phyloP scores from a whole-genome alignment of 2,888 invertebrate species.

The Latheticus oryzae region DNA sequence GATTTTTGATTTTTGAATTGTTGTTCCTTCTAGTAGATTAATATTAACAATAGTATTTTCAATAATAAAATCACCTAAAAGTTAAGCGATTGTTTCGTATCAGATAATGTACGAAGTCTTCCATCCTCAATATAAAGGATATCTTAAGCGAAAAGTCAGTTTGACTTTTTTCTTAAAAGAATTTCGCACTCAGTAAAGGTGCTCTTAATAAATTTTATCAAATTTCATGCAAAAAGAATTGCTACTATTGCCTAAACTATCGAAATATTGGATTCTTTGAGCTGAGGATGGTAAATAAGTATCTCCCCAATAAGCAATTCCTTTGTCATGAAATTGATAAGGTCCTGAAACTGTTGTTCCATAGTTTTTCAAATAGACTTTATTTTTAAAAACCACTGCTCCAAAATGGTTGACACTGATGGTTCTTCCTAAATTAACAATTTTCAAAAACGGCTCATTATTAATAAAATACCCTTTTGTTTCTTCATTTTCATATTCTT shows the following conservation, averaged over 20 bases:
- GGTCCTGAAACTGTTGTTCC: constrained; percentile 43
- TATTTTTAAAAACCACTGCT: constrained; percentile 48
- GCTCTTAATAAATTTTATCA: too few species aligned
- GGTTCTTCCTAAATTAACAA: constrained; percentile 46
- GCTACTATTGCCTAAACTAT: constrained; percentile 48
- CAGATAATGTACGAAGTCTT: constrained; percentile 48
- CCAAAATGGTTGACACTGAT: constrained; percentile 54
- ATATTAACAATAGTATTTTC: constrained; percentile 46
- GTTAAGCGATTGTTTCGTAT: constrained; percentile 50
- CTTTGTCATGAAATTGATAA: constrained; percentile 25
- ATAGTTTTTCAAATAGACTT: constrained; percentile 48
- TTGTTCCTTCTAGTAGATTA: constrained; percentile 48
- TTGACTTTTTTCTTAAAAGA: too few species aligned
- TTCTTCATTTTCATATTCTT: too few species aligned
- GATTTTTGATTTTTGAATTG: constrained; percentile 32
- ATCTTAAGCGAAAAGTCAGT: constrained; percentile 49
- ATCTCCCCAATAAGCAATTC: constrained; percentile 39
- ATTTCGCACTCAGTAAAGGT: too few species aligned
- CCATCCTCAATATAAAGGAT: constrained; percentile 51
- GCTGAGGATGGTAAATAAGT: constrained; percentile 51
- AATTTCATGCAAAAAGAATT: too few species aligned
- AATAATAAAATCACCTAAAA: constrained; percentile 47
- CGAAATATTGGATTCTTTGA: constrained; percentile 47
- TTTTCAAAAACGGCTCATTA: constrained; percentile 43
- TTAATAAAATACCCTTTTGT: too few species aligned